Conservation (phyloP, 2,113 vertebrate species). For the Pseudopodoces humilis region DNA sequence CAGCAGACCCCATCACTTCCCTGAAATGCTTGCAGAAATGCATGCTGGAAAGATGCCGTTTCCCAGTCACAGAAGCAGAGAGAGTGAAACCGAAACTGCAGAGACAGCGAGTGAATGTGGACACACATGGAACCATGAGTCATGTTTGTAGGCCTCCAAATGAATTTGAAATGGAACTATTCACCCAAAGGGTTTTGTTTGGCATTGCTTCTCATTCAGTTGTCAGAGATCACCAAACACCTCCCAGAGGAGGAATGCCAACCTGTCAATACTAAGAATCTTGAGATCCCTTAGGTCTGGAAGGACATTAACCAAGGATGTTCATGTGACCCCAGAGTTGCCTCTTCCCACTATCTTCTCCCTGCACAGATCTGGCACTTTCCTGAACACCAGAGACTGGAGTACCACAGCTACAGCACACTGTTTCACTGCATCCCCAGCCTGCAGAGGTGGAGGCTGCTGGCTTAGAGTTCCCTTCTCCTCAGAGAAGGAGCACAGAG, state of each 20-base stretch:
- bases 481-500: not conserved
- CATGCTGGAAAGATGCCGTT: not conserved
- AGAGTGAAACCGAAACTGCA: not conserved
- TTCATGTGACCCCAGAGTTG: not conserved
- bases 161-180: not conserved
- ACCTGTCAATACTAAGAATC: not conserved
- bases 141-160: not conserved
- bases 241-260: not conserved
- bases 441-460: not conserved
- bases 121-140: not conserved
- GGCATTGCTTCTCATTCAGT: not conserved
- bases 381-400: not conserved
- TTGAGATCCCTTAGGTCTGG: not conserved
- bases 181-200: not conserved
- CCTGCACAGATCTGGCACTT: not conserved
- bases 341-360: not conserved
- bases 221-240: not conserved
- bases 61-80: not conserved
- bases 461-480: not conserved
- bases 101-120: accelerated
- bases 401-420: not conserved
- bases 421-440: not conserved
- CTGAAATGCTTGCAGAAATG: not conserved
- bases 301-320: not conserved
- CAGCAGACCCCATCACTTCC: not conserved